phyloP scores from a whole-genome alignment of 2,797 vertebrate genomes.

The Eulemur coronatus region DNA sequence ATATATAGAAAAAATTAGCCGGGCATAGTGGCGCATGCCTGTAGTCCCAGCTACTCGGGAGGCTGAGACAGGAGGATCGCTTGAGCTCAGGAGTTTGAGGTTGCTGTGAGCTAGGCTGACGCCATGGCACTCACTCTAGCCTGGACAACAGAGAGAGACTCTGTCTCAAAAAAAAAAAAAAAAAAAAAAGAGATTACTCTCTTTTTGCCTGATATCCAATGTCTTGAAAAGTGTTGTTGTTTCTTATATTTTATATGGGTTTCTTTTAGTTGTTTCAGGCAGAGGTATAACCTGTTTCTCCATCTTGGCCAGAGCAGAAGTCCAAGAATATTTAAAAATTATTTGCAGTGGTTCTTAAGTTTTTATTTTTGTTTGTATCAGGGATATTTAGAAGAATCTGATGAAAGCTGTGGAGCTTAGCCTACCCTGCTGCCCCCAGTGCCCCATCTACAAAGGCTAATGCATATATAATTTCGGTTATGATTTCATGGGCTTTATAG shows the following conservation, averaged over 20 bases:
- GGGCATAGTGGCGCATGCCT: too few species aligned
- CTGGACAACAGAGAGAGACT: too few species aligned
- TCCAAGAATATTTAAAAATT: conserved; percentile 28
- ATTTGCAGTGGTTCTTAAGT: neutral
- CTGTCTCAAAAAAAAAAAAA: too few species aligned
- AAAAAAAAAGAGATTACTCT: neutral
- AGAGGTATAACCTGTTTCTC: conserved; percentile 46
- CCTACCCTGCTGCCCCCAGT: neutral
- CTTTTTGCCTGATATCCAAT: neutral
- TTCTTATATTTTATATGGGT: conserved; percentile 4
- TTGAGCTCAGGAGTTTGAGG: too few species aligned
- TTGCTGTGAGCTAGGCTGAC: too few species aligned
- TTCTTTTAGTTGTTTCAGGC: conserved; percentile 18
- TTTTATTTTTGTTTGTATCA: conserved; percentile 43
- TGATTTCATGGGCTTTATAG: neutral
- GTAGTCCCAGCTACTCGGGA: too few species aligned
- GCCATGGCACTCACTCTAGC: too few species aligned
- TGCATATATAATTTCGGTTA: neutral
- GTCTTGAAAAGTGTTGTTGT: conserved; percentile 8
- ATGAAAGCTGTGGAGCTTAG: neutral
- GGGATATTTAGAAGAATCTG: neutral
- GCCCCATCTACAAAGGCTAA: neutral
- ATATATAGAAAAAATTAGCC: too few species aligned
- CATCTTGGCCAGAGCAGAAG: neutral
- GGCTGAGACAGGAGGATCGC: too few species aligned